A percentile compares a stretch with the other conserved stretches of the same genome.
phyloP scores from a whole-genome alignment of 2,888 invertebrate species.

The Sylvicola cinctus region DNA sequence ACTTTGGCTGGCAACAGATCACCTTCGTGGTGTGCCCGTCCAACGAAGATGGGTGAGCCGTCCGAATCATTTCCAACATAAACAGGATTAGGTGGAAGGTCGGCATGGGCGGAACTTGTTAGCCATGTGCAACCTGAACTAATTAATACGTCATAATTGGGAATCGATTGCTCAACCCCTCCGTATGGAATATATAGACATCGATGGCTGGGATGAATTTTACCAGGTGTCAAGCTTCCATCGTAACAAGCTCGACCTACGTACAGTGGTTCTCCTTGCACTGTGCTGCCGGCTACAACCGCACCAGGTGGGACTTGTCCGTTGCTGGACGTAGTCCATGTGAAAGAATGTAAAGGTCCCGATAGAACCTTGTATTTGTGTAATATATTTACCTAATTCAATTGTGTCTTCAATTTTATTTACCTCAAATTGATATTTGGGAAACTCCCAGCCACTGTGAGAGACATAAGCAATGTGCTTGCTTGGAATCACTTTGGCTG shows the following conservation, averaged over 20 bases:
- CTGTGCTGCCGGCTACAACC: constrained; percentile 40
- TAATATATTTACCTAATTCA: no score
- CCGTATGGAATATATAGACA: constrained; percentile 43
- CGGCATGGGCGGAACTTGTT: no score
- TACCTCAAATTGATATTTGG: constrained; percentile 44
- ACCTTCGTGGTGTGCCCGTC: constrained; percentile 41
- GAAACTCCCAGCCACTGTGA: constrained; percentile 38
- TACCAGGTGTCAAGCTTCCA: constrained; percentile 37
- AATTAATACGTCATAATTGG: constrained; percentile 48
- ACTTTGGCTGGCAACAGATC: constrained; percentile 40
- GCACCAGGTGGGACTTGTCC: constrained; percentile 52
- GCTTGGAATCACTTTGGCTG: constrained; percentile 38
- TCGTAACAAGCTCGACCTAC: constrained; percentile 48
- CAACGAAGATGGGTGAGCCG: constrained; percentile 51
- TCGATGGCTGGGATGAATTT: constrained; percentile 43
- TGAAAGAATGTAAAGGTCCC: no score
- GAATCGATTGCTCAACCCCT: constrained; percentile 39
- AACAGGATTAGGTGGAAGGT: no score
- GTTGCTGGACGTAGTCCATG: constrained; percentile 36
- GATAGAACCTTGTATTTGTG: no score
- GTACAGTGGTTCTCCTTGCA: constrained; percentile 33
- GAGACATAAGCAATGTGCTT: constrained; percentile 41
- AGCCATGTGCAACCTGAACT: no score
- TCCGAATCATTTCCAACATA: constrained; percentile 51
- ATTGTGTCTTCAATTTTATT: no score